These are phyloP conservation scores for Xyrichtys novacula DNA, from an alignment of 2,797 vertebrate genomes.

Conservation along the genomic window DNA sequence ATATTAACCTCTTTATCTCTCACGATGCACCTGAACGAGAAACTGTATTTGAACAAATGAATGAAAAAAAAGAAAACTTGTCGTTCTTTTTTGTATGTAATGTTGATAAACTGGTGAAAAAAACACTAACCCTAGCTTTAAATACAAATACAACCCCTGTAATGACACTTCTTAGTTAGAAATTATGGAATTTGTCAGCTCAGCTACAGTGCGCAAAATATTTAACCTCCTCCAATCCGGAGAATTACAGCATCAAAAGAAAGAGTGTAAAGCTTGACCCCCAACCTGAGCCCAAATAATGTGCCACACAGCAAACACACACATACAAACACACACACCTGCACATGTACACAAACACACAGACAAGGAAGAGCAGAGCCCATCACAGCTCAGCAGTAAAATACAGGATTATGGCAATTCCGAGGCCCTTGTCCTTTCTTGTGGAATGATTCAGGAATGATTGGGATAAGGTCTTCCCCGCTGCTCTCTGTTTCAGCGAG, in stretches of 20 bases:
- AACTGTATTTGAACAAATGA: background rate
- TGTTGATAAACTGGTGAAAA: background rate
- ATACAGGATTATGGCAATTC: conserved; percentile 75
- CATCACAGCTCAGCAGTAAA: conserved; percentile 75
- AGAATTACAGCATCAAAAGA: conserved; percentile 55
- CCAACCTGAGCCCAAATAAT: conserved; percentile 48
- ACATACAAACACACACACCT: conserved; percentile 26
- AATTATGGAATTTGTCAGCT: conserved; percentile 10
- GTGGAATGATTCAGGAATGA: conserved; percentile 79
- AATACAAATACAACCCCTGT: background rate
- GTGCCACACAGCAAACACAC: conserved; percentile 23
- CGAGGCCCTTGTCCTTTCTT: conserved; percentile 78
- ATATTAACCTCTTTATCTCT: background rate
- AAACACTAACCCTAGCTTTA: background rate
- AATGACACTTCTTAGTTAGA: background rate
- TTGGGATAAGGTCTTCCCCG: conserved; percentile 66
- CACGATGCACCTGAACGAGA: background rate
- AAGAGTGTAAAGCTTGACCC: conserved; percentile 44
- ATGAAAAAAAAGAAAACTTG: background rate
- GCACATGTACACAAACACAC: conserved; percentile 26
- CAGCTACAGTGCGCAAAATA: conserved; percentile 30
- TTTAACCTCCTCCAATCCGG: conserved; percentile 42
- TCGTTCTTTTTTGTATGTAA: background rate
- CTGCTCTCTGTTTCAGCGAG: conserved; percentile 58
- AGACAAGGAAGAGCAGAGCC: conserved; percentile 50